Base-by-base conservation (phyloP, 2,888 invertebrate species). In the Magallana nippona region DNA sequence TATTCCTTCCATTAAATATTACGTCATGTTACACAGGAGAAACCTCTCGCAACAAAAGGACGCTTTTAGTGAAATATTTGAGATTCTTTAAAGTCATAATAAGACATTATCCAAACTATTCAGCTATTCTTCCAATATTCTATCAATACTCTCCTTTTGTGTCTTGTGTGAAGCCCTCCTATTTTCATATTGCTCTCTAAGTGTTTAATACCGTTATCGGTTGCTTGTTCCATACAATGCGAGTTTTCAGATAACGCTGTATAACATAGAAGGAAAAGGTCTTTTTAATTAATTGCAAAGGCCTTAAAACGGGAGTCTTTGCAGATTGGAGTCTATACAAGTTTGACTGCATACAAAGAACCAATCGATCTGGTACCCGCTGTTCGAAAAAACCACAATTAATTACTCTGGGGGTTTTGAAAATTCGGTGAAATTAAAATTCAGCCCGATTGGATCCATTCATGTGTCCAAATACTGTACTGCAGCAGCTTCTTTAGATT, bases 381-480 rank as follows among this genome's bases (percentile, higher is more conserved):
- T 11, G 63, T 27, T 63, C 63, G 22, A 63, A 63, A 11, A 63
- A 27, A 63, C 63, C 27, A 19, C 63, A 63, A 15, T 63, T 63
- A 63, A 63, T 63, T 63, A 63, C 63, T 63, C 63, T 22, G 22
- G 63, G 63, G 22, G 22, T 60, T 63, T 19, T 10, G 63, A 27
- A 63, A 63, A 63, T 63, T 63, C 32, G 63, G 22, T 63, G 63
- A 63, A 63, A 63, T 63, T 63, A 63, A 63, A 63, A 63, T 63
- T 63, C 63, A 63, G 27, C 63, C 10, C 19, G 63, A 63, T 63
- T 63, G 22, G 22, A 15, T 27, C 13, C 63, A 63, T 19, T 22
- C 22, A 22, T 63, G 19, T 44, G 44, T 44, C 44, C 44, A 44
- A 5, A 44, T 44, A 44, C 5, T 44, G 44, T 44, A 44, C 44